Base-by-base conservation (phyloP, 2,113 vertebrate genomes). In the Emydocephalus ijimae region DNA sequence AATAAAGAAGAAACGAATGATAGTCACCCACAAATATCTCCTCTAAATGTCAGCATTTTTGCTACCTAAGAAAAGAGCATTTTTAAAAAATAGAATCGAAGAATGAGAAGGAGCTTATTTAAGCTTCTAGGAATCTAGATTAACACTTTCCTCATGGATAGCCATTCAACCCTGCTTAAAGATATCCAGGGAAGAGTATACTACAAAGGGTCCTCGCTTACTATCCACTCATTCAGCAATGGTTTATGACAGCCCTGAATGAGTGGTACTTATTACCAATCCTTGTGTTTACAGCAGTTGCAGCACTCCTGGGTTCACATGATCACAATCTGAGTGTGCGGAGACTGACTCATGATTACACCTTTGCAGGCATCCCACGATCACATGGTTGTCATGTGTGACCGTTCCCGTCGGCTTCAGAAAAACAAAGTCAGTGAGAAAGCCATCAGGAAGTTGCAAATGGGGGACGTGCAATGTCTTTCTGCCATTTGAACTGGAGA, bases 291-390 rank as follows among this genome's bases (percentile, higher is more conserved):
- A 43, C 3, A 43, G 34, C 6, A 9, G 34, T 81, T 43, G 74
- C 34, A 81, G 74, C 34, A 43, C 34, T 3, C 18, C 18, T 21
- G 18, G 3, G 18, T 39, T 81, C 18, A 81, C 8, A 9, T 43
- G 18, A 81, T 43, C 20, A 0, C 6, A 39, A 4, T 9, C 74
- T 8, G n/a, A 8, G 74, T 4, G 3, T 3, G 3, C 3, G 1
- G 74, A 43, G 6, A 81, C 18, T 20, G 15, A 34, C 18, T 81
- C 18, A 21, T 21, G 18, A 81, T 81, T 39, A 39, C 34, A 39
- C 39, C 15, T 20, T 81, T 81, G 69, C 34, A 81, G n/a, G n/a
- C 15, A 81, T 81, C 69, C 69, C 69, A 81, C 7, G 1, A 21
- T 39, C 34, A 20, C 34, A 21, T 21, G 34, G 39, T 21, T 39